Base-by-base conservation (phyloP, 2,113 vertebrate genomes). In the Esox niger region DNA sequence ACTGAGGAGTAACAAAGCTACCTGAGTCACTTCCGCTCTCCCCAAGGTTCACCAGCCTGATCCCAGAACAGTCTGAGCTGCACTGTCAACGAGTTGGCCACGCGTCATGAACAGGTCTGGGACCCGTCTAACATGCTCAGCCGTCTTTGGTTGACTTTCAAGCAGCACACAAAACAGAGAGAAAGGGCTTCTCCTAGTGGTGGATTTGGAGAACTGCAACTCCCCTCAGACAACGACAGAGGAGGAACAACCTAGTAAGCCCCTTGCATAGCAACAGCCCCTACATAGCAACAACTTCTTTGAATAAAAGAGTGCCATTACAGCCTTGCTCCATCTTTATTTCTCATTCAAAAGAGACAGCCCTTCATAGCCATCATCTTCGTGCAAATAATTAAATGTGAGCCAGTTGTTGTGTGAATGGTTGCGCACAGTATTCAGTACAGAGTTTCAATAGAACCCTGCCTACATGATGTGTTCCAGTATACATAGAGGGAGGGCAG, bases 261-360 rank as follows among this genome's bases (percentile, higher is more conserved):
- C 85, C 82, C 75, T 84, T 83, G 87, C 91, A 88, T 93, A 91
- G 91, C 91, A 93, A 93, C 91, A 86, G 86, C 63, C 69, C 13
- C 81, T 79, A 90, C 91, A 80, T 93, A 88, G 89, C 90, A 92
- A 92, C 91, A 84, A 86, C 83, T 72, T 58, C 73, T 80, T 84
- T 87, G 77, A 89, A 83, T 81, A 82, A 75, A 81, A 79, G 67
- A 77, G 38, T 66, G 56, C 67, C 64, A 73, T 75, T 68, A 84
- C 82, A 84, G 84, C 78, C 84, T 82, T 84, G 79, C n/a, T n/a
- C n/a, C n/a, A n/a, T n/a, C n/a, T n/a, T n/a, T n/a, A 17, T 76
- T 78, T 38, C 74, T 43, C 69, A 77, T 81, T 86, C 74, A 82
- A 63, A 66, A 25, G 33, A 63, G 74, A 71, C 69, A 38, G 70